Base-by-base conservation (phyloP, 2,888 invertebrate genomes). In the Syritta pipiens region DNA sequence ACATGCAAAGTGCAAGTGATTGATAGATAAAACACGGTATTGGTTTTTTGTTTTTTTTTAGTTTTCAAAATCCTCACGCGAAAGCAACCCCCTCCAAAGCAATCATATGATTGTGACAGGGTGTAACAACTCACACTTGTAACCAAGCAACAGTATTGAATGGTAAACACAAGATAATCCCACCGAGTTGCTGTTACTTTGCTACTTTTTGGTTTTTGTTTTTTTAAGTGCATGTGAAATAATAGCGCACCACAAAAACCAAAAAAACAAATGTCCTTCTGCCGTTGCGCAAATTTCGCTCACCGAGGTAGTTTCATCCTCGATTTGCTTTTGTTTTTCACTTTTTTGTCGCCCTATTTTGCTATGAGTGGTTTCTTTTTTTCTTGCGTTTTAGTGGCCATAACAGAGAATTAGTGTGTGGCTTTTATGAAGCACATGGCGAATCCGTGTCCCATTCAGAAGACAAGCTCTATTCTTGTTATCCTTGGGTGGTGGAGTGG, bases 121-220 rank as follows among this genome's bases (percentile, higher is more conserved):
- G 37, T n/a, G 48, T 32, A 44, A 12, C 20, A 37, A 17, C 17
- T 71, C 55, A 37, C 46, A 20, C 44, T 48, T 40, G 76, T 71
- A 59, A 53, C 72, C 59, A 67, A 71, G 76, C 76, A 77, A 77
- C 76, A 77, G 76, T 59, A 71, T 57, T 51, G 63, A 53, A 44
- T 57, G 40, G 59, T 71, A 63, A 71, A 71, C 71, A 77, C 51
- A 59, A 35, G 24, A 51, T 6, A 40, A 10, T 28, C 30, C 30
- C 51, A 20, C 14, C 28, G 10, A 14, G 37, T 42, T 44, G 42
- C n/a, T 57, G 12, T 62, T 44, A 37, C 24, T 6, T 12, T 32
- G 19, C 10, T 7, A 10, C 17, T 35, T 42, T 24, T 42, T 46
- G n/a, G 17, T 26, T 12, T 28, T 48, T 68, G 10, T 22, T 12